These are phyloP conservation scores for Babyrousa celebensis DNA, from an alignment of 2,797 vertebrate genomes.

Conservation along the genomic window DNA sequence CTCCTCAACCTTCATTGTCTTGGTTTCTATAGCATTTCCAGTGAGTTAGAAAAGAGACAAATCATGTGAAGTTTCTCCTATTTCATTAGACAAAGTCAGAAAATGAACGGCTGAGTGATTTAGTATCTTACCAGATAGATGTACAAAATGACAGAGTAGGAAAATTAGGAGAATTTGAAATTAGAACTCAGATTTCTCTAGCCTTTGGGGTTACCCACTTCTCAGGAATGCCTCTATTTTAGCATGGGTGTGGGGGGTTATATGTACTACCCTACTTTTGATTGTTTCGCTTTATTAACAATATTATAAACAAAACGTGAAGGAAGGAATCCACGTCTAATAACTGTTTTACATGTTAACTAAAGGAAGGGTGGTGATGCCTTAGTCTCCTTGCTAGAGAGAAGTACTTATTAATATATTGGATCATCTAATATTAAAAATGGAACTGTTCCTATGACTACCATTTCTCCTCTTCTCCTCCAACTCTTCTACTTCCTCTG, in stretches of 20 bases:
- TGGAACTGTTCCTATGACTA: neutral
- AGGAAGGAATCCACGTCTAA: neutral
- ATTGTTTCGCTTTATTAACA: slow-evolving; percentile 14
- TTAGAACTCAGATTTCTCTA: neutral
- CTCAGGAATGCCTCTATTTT: neutral
- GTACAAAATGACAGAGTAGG: neutral
- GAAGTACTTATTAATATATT: neutral
- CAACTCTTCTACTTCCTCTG: neutral
- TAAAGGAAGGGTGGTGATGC: neutral
- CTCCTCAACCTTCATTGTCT: neutral
- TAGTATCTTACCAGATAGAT: neutral
- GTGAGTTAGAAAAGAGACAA: neutral
- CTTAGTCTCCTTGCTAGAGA: neutral
- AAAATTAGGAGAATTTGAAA: neutral
- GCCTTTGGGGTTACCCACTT: neutral
- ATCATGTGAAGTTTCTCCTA: neutral
- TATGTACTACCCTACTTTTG: neutral
- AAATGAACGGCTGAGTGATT: neutral
- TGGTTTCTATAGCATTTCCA: neutral
- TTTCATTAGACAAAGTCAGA: neutral
- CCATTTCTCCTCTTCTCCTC: neutral
- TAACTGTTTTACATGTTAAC: neutral
- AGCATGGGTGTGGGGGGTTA: neutral
- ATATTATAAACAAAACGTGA: slow-evolving; percentile 31
- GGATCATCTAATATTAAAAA: neutral